Percentiles rank a stretch among this genome's conserved stretches.
These are phyloP conservation scores for Sipha maydis DNA, from an alignment of 2,888 invertebrate genomes.

Conservation along the genomic window DNA sequence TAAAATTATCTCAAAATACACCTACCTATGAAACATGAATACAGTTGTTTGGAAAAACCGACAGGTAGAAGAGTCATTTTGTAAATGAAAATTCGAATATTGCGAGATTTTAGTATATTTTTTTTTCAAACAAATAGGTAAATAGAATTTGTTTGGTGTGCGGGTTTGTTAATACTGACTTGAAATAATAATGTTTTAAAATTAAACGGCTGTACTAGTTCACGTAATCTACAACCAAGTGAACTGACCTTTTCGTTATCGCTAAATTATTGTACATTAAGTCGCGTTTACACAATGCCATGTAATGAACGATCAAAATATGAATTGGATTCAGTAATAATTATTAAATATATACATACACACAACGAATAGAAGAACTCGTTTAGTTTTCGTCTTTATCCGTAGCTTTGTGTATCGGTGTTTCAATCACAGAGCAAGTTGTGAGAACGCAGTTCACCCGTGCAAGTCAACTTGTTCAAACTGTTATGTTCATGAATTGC, in stretches of 20 bases:
- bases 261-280: neutral
- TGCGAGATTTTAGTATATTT: neutral
- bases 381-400: too few species aligned
- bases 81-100: neutral
- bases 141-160: neutral
- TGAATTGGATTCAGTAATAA: too few species aligned
- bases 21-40: conserved; percentile 65
- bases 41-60: conserved; percentile 31
- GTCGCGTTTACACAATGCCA: conserved; percentile 1
- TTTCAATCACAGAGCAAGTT: neutral
- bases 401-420: neutral
- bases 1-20: conserved; percentile 54
- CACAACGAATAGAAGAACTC: too few species aligned
- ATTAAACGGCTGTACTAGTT: conserved; percentile 13
- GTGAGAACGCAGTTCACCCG: neutral
- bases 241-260: conserved; percentile 54
- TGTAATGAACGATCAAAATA: neutral
- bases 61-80: conserved; percentile 33
- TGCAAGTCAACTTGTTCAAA: neutral
- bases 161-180: conserved; percentile 34
- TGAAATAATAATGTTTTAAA: conserved; percentile 30
- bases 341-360: too few species aligned
- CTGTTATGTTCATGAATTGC: too few species aligned
- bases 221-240: conserved; percentile 2
- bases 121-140: neutral